A percentile compares a stretch with the other conserved stretches of the same genome.
phyloP scores from a whole-genome alignment of 2,113 vertebrate genomes.

The Seriola rivoliana region DNA sequence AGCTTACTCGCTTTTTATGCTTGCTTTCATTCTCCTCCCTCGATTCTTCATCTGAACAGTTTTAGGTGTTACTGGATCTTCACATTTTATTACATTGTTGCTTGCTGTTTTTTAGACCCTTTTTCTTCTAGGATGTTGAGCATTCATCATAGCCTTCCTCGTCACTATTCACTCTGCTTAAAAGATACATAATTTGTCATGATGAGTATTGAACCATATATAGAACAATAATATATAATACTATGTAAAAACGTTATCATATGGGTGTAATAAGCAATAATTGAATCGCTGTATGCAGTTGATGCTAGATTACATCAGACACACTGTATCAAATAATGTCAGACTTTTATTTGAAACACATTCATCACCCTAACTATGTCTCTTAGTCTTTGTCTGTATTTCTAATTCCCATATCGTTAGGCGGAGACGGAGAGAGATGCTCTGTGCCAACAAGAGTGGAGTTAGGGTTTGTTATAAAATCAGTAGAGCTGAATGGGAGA shows the following conservation, averaged over 20 bases:
- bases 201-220: not conserved
- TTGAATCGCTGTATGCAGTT: not conserved
- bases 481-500: slow-evolving; percentile 22
- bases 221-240: not conserved
- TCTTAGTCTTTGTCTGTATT: not conserved
- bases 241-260: not conserved
- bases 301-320: slow-evolving; percentile 4
- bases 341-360: not conserved
- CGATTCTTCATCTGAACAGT: slow-evolving; percentile 30
- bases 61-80: slow-evolving; percentile 37
- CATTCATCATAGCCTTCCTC: not conserved
- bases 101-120: not conserved
- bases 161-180: not conserved
- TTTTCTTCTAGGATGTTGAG: not conserved
- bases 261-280: not conserved
- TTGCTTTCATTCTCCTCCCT: slow-evolving; percentile 31
- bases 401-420: slow-evolving; percentile 2
- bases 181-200: not conserved
- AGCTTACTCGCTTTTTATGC: slow-evolving; percentile 23
- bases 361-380: not conserved
- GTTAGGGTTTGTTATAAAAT: slow-evolving; percentile 32
- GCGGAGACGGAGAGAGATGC: not conserved
- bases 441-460: not conserved
- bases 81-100: not conserved
- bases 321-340: not conserved